Evolutionary conservation across 2,113 vertebrate species (phyloP), one percentile per base, ranked within the genome.

Genomic region (Scatophagus argus): DNA sequence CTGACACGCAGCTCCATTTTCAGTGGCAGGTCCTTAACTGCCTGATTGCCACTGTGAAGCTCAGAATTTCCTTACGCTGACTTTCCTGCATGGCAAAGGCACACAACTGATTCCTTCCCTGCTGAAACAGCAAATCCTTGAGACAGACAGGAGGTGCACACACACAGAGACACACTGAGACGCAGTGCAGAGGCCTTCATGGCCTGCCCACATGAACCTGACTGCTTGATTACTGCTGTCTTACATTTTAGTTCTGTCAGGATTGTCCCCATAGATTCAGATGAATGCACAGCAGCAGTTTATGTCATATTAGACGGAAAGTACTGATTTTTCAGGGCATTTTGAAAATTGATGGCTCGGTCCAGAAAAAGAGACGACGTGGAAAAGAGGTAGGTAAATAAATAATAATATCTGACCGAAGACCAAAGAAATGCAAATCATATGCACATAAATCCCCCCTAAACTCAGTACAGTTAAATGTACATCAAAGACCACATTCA

Each of bases 21-120:
- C 90, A 84, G 27, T 91, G 91, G 91, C 93, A 93, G 90, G 75
- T 92, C 90, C 92, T 92, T 92, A 94, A 92, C 89, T 90, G 89
- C 86, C 84, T 92, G 89, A 93, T 92, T 90, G 92, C 92, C 84
- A 89, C 87, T 87, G 89, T 90, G 87, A 92, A 87, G 86, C 87
- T 87, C 86, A 83, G 89, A 90, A 88, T 91, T 85, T 90, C 88
- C 92, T 92, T 90, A 92, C 85, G 68, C 83, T 74, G 87, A 91
- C 90, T 92, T 92, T 88, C 84, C 71, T 81, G 83, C 84, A 58
- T 72, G 79, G 89, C 87, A 91, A 80, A 79, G 85, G 79, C 88
- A 82, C 76, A 82, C 69, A 69, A 86, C 90, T 90, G 89, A 90
- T 94, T 93, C 87, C 89, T 78, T 89, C 89, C 83, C 84, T 92